Evolutionary conservation across 2,797 vertebrate genomes (phyloP).

Genomic region (Mus caroli): DNA sequence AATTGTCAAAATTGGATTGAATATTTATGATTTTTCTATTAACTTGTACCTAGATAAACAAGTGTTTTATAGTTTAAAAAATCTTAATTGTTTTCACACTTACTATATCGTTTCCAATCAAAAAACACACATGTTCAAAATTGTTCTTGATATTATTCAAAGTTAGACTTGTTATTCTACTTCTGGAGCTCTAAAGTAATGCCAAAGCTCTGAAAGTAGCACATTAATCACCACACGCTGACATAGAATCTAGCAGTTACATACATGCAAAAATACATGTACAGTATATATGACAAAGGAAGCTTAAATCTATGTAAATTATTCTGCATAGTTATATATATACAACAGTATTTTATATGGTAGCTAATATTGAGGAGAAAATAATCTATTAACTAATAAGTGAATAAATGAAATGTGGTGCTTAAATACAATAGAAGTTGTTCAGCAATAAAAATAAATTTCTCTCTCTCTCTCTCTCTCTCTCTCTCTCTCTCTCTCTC

Average conservation of each 20-base stretch:
- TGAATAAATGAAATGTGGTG: neutral
- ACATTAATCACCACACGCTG: neutral
- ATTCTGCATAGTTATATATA: neutral
- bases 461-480: no score
- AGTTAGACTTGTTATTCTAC: neutral
- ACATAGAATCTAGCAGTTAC: neutral
- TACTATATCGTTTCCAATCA: neutral
- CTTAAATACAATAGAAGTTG: neutral
- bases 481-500: neutral
- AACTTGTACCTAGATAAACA: neutral
- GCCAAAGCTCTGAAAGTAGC: neutral
- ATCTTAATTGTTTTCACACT: neutral
- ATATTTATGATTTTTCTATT: neutral
- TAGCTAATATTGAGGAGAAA: neutral
- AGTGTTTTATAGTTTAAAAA: neutral
- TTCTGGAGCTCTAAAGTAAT: neutral
- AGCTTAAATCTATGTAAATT: neutral
- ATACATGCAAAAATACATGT: neutral
- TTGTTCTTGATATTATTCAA: neutral
- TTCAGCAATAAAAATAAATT: neutral
- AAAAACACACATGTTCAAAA: neutral
- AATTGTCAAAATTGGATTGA: neutral
- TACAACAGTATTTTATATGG: neutral
- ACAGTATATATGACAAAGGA: neutral
- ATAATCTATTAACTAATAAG: neutral